phyloP scores from a whole-genome alignment of 2,113 vertebrate genomes.

The human (Homo sapiens) region GRCh38 chr13:50830501-50831000 shows the following conservation, averaged over 20 bases:
- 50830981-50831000: background rate
- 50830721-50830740: background rate
- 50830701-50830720: background rate
- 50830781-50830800: background rate
- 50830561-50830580: background rate
- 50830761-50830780: background rate
- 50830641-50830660: background rate
- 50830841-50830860: background rate
- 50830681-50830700: background rate
- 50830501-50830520: background rate
- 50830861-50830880: background rate
- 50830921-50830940: background rate
- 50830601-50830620: background rate
- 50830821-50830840: background rate
- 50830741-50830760: background rate
- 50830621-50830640: background rate
- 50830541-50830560: background rate
- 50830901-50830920: background rate
- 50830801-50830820: background rate
- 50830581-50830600: background rate
- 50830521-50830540: background rate
- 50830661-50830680: background rate
- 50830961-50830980: background rate
- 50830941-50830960: background rate
- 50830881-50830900: background rate